phyloP scores from a whole-genome alignment of 2,797 vertebrate genomes.

The Aphelocoma californica region DNA sequence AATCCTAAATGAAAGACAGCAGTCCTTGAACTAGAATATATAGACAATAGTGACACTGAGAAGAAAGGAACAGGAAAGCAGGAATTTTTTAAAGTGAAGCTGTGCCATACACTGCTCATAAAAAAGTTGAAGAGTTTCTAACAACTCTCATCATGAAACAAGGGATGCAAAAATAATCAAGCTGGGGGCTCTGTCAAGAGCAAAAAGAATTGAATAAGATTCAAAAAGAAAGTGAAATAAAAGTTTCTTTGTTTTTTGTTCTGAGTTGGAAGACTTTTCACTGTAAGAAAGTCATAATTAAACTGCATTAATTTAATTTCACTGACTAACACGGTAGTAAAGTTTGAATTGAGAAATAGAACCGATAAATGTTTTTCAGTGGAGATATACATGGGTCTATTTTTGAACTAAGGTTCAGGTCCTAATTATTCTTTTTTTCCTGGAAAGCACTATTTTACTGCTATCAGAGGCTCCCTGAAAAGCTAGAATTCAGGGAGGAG shows the following conservation, averaged over 20 bases:
- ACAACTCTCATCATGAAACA: not conserved
- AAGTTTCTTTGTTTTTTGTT: not conserved
- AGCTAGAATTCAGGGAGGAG: not conserved
- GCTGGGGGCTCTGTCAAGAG: not conserved
- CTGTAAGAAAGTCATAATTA: not conserved
- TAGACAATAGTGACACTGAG: not conserved
- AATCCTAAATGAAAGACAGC: slow-evolving; percentile 34
- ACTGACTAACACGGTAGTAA: not conserved
- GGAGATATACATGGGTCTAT: no score
- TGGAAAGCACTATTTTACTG: not conserved
- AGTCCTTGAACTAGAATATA: not conserved
- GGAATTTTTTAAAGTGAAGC: not conserved
- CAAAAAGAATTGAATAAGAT: not conserved
- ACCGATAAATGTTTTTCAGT: not conserved
- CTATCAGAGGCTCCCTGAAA: not conserved
- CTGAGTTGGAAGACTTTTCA: not conserved
- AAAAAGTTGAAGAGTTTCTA: not conserved
- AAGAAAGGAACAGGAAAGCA: not conserved
- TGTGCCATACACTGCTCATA: not conserved
- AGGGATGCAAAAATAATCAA: not conserved
- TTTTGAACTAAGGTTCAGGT: not conserved
- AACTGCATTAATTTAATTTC: not conserved
- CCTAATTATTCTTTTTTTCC: not conserved
- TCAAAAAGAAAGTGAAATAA: not conserved
- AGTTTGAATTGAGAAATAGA: not conserved